Percentiles rank a stretch among this genome's conserved stretches.
Evolutionary conservation across 2,113 vertebrate species (phyloP).

Genomic region (Chionomys nivalis): DNA sequence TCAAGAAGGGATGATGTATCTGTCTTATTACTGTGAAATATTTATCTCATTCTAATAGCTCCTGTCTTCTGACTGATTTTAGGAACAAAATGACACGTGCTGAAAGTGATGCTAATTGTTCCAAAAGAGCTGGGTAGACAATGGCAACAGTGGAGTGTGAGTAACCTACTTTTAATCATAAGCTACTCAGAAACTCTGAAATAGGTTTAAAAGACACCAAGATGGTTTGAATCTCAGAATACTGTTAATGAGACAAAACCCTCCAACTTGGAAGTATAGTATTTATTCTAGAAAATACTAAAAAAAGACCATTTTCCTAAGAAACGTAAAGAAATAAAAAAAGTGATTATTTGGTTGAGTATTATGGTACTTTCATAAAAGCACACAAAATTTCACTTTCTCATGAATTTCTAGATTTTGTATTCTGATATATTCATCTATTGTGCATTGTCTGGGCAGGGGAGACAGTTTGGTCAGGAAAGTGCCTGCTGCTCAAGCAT

Average conservation of each 20-base stretch:
- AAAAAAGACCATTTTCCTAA: background rate
- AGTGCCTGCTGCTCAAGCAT: background rate
- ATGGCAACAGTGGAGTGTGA: background rate
- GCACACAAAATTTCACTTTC: conserved; percentile 2
- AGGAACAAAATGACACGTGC: background rate
- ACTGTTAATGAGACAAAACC: conserved; percentile 24
- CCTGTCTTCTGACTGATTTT: conserved; percentile 37
- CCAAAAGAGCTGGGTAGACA: conserved; percentile 11
- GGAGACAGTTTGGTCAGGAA: background rate
- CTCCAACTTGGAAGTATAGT: background rate
- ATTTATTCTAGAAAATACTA: conserved; percentile 43
- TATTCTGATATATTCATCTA: conserved; percentile 22
- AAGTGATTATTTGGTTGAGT: background rate
- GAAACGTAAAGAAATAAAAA: conserved; percentile 21
- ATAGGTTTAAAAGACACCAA: background rate
- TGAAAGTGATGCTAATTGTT: background rate
- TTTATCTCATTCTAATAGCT: background rate
- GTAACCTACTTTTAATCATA: conserved; percentile 37
- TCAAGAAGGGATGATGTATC: conserved; percentile 10
- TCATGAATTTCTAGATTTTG: background rate
- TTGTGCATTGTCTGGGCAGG: background rate
- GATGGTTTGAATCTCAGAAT: conserved; percentile 12
- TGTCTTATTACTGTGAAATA: conserved; percentile 40
- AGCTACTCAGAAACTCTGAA: conserved; percentile 55
- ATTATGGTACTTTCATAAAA: conserved; percentile 27